Evolutionary conservation across 2,113 vertebrate species (phyloP), one percentile per base, ranked within the genome.

Genomic region (Nerophis lumbriciformis): DNA sequence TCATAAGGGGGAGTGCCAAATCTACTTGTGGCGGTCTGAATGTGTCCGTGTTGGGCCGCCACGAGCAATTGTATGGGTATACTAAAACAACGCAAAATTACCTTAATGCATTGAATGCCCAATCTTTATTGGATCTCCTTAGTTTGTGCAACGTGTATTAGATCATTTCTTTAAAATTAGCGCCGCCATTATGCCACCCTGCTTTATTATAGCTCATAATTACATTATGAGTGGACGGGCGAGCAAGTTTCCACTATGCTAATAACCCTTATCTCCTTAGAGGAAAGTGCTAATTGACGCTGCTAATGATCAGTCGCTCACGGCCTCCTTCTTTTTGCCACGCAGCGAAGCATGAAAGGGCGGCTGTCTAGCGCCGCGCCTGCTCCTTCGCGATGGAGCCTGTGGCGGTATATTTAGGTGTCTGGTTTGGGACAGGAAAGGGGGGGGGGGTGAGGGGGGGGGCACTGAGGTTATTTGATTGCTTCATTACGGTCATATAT

Each of bases 401-500:
- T 59, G 63, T 48, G 63, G 75, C 53, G 1, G 68, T 71, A 75
- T 85, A 79, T 86, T 86, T 86, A 82, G 82, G 68, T 47, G 69
- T 73, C 73, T 50, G 80, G 79, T 85, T 88, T 85, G 62, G 65
- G 81, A 85, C 81, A 78, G 83, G 83, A 84, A 83, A 76, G 80
- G 84, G 79, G 2, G 39, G 77, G 79, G 28, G 2, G 78, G 78
- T 82, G 79, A 5, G 39, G 77, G 79, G 19, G 19, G 19, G 19
- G 19, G 79, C 76, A 61, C 83, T 84, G 86, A 86, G 84, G 84
- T 88, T 86, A 79, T 84, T 84, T 82, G 83, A 88, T 84, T 84
- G 81, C 81, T 87, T 87, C 85, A 85, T 85, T 87, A 87, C 78
- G 84, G 83, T 78, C 78, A 78, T 83, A 82, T 85, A 82, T 84